Evolutionary conservation across 2,797 vertebrate genomes (phyloP).

Genomic region (Scarus forsteni): DNA sequence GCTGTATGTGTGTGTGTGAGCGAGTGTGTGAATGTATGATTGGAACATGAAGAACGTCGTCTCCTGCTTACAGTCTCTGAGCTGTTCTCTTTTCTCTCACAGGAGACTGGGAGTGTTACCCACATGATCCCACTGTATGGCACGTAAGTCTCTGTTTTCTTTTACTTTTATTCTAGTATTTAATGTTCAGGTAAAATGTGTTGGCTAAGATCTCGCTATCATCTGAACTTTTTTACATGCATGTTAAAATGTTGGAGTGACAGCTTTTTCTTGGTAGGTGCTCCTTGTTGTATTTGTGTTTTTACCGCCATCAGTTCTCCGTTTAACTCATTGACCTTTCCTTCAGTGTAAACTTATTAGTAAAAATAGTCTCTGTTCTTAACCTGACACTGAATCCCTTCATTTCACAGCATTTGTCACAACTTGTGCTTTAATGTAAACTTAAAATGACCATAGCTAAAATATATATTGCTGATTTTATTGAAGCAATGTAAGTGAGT

Average conservation of each 20-base stretch:
- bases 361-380: no score
- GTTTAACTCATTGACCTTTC: no score
- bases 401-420: no score
- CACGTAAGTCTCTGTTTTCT: constrained; percentile 87
- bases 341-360: no score
- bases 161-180: neutral
- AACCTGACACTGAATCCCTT: no score
- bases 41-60: constrained; percentile 21
- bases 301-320: neutral
- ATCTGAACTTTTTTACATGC: neutral
- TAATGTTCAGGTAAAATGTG: neutral
- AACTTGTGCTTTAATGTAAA: no score
- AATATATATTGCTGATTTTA: no score
- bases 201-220: neutral
- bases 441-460: no score
- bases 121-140: constrained; percentile 95
- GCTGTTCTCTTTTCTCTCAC: constrained; percentile 68
- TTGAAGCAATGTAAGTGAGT: no score
- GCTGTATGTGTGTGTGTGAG: constrained; percentile 18
- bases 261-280: neutral
- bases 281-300: neutral
- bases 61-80: constrained; percentile 27
- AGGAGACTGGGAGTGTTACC: constrained; percentile 98
- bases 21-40: constrained; percentile 18
- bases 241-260: neutral